Conservation (phyloP, 2,888 invertebrate species). For the Cephus runcator region DNA sequence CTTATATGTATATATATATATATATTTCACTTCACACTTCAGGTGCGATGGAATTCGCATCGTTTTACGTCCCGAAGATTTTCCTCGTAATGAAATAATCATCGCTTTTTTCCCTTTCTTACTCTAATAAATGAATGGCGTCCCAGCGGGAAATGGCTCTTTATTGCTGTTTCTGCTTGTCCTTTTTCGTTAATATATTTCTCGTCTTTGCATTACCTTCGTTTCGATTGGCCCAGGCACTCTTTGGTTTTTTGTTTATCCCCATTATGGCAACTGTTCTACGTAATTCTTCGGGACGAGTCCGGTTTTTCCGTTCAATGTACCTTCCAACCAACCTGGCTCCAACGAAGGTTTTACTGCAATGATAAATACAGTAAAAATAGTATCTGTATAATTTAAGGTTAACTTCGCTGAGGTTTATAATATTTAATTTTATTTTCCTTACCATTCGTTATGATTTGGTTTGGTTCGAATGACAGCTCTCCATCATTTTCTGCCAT, state of each 20-base stretch:
- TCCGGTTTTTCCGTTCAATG: constrained; percentile 90
- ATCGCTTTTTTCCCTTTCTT: no score
- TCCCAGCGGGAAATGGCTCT: no score
- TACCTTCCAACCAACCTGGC: constrained; percentile 98
- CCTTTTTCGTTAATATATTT: neutral
- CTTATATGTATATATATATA: no score
- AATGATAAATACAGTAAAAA: constrained; percentile 39
- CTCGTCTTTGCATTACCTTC: constrained; percentile 1
- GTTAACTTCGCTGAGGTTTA: neutral
- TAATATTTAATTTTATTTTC: constrained; percentile 20
- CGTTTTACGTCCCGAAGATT: no score
- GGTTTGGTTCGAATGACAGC: constrained; percentile 97
- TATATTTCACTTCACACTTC: no score
- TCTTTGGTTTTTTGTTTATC: constrained; percentile 44
- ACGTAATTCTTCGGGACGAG: constrained; percentile 97
- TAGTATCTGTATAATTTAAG: constrained; percentile 6
- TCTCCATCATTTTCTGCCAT: constrained; percentile 97
- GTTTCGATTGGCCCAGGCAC: constrained; percentile 31
- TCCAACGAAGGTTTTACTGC: constrained; percentile 90
- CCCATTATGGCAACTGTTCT: constrained; percentile 79
- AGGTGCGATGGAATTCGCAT: no score
- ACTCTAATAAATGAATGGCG: no score
- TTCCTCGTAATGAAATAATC: no score
- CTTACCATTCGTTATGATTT: constrained; percentile 96
- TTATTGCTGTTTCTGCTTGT: neutral